A percentile compares a stretch with the other conserved stretches of the same genome.
These are phyloP conservation scores for Alethe castanea DNA, from an alignment of 2,113 vertebrate genomes.

Conservation along the genomic window DNA sequence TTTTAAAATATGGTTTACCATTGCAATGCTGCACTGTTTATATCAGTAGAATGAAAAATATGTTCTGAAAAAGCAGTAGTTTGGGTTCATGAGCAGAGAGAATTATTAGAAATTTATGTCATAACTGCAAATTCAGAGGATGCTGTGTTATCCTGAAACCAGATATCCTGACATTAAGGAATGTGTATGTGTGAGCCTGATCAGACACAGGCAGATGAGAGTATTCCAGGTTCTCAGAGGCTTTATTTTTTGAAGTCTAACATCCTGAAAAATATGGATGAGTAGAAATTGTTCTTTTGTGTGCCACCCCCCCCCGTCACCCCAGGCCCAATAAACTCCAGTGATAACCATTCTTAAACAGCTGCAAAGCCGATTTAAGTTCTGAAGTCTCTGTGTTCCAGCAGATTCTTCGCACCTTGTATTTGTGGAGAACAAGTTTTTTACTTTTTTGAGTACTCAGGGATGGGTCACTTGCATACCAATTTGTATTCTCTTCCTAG, in stretches of 20 bases:
- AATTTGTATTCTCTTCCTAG: neutral
- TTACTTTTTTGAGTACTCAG: neutral
- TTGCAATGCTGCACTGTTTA: neutral
- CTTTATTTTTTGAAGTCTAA: neutral
- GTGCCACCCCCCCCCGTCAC: no score
- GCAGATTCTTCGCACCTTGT: neutral
- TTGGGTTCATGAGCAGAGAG: neutral
- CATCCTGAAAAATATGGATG: neutral
- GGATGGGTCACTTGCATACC: neutral
- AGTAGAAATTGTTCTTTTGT: neutral
- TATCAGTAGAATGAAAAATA: neutral
- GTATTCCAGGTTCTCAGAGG: neutral
- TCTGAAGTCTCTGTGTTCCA: neutral
- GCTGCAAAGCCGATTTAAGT: neutral
- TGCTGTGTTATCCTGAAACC: neutral
- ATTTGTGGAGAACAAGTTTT: neutral
- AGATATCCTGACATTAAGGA: neutral
- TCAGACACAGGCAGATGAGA: neutral
- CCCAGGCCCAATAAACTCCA: neutral
- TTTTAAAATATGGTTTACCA: neutral
- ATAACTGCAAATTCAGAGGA: neutral
- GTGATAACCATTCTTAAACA: neutral
- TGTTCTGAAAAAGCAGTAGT: neutral
- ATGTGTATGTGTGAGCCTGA: neutral
- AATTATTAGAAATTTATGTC: neutral